Evolutionary conservation across 2,888 invertebrate genomes (phyloP).

Genomic region (Gastrophysa polygoni): DNA sequence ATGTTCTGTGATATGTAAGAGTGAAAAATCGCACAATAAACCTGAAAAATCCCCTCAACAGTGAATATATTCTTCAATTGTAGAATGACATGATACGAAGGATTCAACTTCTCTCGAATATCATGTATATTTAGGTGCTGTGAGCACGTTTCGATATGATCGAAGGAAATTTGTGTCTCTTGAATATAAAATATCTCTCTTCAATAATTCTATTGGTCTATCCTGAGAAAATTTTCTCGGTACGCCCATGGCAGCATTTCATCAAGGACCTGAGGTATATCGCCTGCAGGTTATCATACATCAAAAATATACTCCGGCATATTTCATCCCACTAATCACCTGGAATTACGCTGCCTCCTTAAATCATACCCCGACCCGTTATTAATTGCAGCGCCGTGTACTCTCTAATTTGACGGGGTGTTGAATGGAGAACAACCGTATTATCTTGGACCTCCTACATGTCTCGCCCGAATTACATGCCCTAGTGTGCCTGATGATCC

Average conservation of each 20-base stretch:
- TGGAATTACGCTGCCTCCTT: neutral
- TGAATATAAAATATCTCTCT: too few species aligned
- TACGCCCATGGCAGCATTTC: neutral
- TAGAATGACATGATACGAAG: too few species aligned
- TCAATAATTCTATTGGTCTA: too few species aligned
- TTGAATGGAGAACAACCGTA: slow-evolving; percentile 13
- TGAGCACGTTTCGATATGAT: too few species aligned
- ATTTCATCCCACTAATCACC: neutral
- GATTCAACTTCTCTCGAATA: too few species aligned
- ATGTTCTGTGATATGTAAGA: too few species aligned
- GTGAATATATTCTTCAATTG: too few species aligned
- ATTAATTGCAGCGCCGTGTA: slow-evolving; percentile 13
- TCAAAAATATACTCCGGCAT: neutral
- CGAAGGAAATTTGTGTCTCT: too few species aligned
- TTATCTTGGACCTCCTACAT: neutral
- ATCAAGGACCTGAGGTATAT: neutral
- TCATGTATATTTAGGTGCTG: too few species aligned
- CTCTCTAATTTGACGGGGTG: slow-evolving; percentile 10
- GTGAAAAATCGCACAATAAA: too few species aligned
- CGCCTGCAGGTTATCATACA: neutral
- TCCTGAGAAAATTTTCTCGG: too few species aligned
- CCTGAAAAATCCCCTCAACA: too few species aligned
- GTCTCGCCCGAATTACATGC: slow-evolving; percentile 1
- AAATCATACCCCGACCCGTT: slow-evolving; percentile 9
- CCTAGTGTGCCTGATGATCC: neutral